Evolutionary conservation across 2,113 vertebrate genomes (phyloP).

Genomic region (Ammodramus savannarum): DNA sequence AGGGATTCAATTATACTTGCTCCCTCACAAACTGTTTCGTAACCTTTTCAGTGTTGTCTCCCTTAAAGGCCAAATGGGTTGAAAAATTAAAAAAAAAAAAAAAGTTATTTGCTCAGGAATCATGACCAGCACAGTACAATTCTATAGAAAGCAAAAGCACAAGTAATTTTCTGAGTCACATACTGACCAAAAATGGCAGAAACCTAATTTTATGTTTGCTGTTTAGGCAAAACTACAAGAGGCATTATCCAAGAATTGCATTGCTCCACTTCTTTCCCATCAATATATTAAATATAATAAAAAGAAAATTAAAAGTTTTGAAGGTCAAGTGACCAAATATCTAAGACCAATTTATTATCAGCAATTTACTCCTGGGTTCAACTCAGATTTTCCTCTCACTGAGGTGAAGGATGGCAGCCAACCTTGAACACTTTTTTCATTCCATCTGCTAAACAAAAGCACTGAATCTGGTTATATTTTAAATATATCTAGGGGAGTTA

Average conservation of each 20-base stretch:
- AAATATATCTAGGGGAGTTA: background rate
- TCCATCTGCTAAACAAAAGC: background rate
- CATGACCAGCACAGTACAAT: background rate
- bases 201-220: background rate
- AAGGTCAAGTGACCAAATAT: background rate
- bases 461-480: background rate
- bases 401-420: background rate
- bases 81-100: background rate
- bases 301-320: background rate
- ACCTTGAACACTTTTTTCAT: background rate
- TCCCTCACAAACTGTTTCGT: background rate
- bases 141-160: background rate
- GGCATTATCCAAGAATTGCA: background rate
- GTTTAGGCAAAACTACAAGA: background rate
- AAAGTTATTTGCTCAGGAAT: background rate
- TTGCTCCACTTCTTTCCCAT: background rate
- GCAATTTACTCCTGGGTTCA: background rate
- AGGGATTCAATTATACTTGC: slow-evolving; percentile 10
- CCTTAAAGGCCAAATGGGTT: background rate
- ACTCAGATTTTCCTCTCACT: background rate
- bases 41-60: background rate
- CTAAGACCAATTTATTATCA: background rate
- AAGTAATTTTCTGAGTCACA: background rate
- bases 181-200: background rate
- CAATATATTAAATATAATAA: background rate